phyloP scores from a whole-genome alignment of 1,140 invertebrate genomes.

The Leptinotarsa texana region DNA sequence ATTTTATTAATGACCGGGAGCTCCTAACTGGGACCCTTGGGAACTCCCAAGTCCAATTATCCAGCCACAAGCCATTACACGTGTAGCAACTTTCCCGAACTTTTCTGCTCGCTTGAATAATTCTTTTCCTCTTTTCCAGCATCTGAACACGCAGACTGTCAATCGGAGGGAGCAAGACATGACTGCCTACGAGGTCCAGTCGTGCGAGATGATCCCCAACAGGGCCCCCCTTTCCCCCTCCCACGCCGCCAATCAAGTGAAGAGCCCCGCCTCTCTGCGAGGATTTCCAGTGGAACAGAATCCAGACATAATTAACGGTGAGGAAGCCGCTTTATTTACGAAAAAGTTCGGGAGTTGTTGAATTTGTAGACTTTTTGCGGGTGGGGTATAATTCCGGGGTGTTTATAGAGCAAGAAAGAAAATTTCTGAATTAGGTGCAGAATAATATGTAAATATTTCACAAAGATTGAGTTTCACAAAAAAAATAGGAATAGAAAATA shows the following conservation, averaged over 20 bases:
- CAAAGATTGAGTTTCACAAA: not conserved
- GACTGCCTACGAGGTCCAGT: slow-evolving; percentile 14
- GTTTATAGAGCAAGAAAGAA: not conserved
- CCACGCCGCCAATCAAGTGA: slow-evolving; percentile 40
- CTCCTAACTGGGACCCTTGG: too few relatives aligned
- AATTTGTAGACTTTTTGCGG: not conserved
- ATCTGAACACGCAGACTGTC: slow-evolving; percentile 18
- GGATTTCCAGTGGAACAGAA: slow-evolving; percentile 67
- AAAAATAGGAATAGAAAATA: not conserved
- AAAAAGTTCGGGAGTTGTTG: not conserved
- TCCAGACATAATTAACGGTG: slow-evolving; percentile 76
- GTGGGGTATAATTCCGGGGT: not conserved
- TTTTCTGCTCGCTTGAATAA: too few relatives aligned
- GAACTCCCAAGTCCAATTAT: too few relatives aligned
- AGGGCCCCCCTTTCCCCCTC: slow-evolving; percentile 43
- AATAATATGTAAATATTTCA: too few relatives aligned
- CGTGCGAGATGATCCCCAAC: slow-evolving; percentile 24
- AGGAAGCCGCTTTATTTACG: slow-evolving; percentile 50
- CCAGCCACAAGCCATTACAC: too few relatives aligned
- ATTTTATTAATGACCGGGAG: too few relatives aligned
- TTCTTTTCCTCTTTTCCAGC: not conserved
- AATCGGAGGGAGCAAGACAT: slow-evolving; percentile 11
- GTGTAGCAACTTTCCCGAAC: too few relatives aligned
- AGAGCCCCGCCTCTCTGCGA: slow-evolving; percentile 46
- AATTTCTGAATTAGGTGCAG: too few relatives aligned